These are phyloP conservation scores for Pediacus dermestoides DNA, from an alignment of 2,888 invertebrate species.

Conservation along the genomic window DNA sequence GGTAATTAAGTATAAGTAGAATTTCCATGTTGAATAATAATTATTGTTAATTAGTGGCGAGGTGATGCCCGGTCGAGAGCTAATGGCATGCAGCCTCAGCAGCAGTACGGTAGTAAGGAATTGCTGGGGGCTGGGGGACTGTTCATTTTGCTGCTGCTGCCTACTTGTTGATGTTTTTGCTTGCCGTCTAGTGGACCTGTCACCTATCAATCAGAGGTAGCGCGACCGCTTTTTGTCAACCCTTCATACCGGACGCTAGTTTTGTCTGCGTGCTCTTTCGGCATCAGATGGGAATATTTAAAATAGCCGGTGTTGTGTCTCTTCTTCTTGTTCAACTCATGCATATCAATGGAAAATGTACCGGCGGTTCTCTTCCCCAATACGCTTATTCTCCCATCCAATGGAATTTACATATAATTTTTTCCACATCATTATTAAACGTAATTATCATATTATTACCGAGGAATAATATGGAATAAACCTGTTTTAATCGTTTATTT, in stretches of 20 bases:
- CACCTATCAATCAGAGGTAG: conserved; percentile 52
- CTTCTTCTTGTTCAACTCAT: conserved; percentile 31
- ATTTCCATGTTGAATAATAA: conserved; percentile 45
- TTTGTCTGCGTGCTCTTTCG: conserved; percentile 39
- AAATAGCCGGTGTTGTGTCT: conserved; percentile 42
- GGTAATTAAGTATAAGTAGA: conserved; percentile 33
- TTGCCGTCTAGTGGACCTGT: conserved; percentile 48
- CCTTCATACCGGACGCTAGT: conserved; percentile 49
- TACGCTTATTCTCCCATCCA: too few species aligned
- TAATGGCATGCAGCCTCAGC: conserved; percentile 16
- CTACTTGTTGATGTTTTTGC: conserved; percentile 40
- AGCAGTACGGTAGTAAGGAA: conserved; percentile 6
- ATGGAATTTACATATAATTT: too few species aligned
- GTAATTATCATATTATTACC: too few species aligned
- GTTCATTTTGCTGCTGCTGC: conserved; percentile 4
- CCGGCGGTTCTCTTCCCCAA: too few species aligned
- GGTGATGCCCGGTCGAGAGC: conserved; percentile 23
- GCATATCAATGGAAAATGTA: conserved; percentile 43
- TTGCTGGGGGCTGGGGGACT: neutral
- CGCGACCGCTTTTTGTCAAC: conserved; percentile 52
- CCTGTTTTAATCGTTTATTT: too few species aligned
- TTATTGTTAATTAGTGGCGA: conserved; percentile 37
- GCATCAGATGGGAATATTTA: conserved; percentile 46
- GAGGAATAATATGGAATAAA: too few species aligned
- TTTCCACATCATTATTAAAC: too few species aligned